These are phyloP conservation scores for Tethya wilhelma DNA, from an alignment of 37 sponge, comb jelly and placozoan genomes.

Conservation along the genomic window DNA sequence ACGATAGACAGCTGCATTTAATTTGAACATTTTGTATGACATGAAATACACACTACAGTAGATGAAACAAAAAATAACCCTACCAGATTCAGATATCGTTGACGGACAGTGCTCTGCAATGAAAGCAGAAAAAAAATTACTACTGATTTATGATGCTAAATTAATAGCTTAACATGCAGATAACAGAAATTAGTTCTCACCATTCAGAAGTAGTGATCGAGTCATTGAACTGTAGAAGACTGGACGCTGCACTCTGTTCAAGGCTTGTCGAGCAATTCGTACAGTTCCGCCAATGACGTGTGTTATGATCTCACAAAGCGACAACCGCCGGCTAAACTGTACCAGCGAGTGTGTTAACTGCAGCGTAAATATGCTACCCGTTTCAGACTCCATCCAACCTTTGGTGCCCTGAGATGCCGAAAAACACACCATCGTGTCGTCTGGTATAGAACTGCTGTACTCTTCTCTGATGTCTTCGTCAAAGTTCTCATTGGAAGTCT, in stretches of 20 bases:
- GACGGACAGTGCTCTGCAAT: too few relatives aligned
- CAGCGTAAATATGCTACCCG: slow-evolving; percentile 54
- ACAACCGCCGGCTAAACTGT: slow-evolving; percentile 24
- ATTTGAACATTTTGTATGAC: too few relatives aligned
- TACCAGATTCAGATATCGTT: too few relatives aligned
- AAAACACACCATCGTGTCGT: slow-evolving; percentile 26
- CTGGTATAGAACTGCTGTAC: background rate
- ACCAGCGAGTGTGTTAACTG: slow-evolving; percentile 9
- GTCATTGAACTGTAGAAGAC: slow-evolving; percentile 6
- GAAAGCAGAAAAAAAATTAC: too few relatives aligned
- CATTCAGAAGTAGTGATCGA: slow-evolving; percentile 7
- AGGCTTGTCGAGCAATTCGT: background rate
- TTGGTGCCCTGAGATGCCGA: background rate
- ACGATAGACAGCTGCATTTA: too few relatives aligned
- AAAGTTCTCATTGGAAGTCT: background rate
- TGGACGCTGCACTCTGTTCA: slow-evolving; percentile 12
- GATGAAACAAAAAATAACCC: too few relatives aligned
- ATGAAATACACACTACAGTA: too few relatives aligned
- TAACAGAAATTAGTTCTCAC: slow-evolving; percentile 21
- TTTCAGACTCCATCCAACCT: background rate
- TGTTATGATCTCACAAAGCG: slow-evolving; percentile 34
- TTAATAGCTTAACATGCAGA: too few relatives aligned
- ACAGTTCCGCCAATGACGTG: slow-evolving; percentile 28
- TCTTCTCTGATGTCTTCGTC: background rate
- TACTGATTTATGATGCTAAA: too few relatives aligned